phyloP scores from a whole-genome alignment of 2,797 vertebrate genomes.

The Scolopax rusticola region DNA sequence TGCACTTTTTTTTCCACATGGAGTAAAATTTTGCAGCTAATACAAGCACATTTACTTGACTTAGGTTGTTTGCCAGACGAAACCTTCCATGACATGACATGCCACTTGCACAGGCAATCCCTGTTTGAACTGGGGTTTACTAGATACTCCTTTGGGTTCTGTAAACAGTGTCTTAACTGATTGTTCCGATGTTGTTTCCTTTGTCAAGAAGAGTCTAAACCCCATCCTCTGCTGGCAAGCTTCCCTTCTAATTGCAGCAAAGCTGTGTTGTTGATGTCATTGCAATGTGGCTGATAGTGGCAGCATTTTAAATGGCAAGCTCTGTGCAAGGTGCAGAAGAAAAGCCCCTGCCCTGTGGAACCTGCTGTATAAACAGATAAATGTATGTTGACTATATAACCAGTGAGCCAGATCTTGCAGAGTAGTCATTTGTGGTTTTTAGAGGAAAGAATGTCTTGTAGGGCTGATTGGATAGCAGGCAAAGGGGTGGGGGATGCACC shows the following conservation, averaged over 20 bases:
- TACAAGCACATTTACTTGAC: not conserved
- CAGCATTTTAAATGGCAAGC: not conserved
- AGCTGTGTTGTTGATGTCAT: accelerated
- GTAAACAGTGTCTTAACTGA: not conserved
- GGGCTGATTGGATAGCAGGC: not conserved
- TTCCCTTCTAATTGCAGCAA: not conserved
- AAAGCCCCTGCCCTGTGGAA: constrained; percentile 39
- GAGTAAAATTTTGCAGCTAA: not conserved
- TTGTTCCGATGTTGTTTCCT: not conserved
- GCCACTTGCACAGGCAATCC: not conserved
- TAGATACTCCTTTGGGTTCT: not conserved
- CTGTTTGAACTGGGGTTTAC: not conserved
- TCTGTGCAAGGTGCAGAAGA: not conserved
- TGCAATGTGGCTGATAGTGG: not conserved
- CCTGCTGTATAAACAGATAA: not conserved
- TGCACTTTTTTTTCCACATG: not conserved
- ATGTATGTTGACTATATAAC: not conserved
- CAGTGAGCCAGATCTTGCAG: not conserved
- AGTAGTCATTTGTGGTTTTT: not conserved
- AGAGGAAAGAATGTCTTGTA: not conserved
- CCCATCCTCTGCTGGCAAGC: not conserved
- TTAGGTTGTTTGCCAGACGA: not conserved
- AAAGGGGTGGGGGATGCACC: not conserved
- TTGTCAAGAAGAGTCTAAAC: not conserved
- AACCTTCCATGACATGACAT: not conserved